phyloP scores from a whole-genome alignment of 2,113 vertebrate genomes.

The Scomber colias region DNA sequence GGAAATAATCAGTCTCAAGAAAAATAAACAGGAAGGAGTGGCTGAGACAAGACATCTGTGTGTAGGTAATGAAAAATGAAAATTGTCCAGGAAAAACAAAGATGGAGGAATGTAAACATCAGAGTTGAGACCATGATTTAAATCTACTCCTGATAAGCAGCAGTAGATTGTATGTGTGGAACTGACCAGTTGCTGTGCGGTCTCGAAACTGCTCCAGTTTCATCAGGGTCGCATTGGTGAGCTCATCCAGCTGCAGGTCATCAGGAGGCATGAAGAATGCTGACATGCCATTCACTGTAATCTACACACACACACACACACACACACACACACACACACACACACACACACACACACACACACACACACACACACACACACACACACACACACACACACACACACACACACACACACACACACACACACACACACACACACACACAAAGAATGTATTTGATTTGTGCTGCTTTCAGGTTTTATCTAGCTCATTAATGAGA shows the following conservation, averaged over 20 bases:
- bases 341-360: not conserved
- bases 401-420: not conserved
- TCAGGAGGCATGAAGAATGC: constrained; percentile 94
- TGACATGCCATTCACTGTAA: constrained; percentile 93
- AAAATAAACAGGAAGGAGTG: constrained; percentile 44
- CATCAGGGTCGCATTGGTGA: constrained; percentile 94
- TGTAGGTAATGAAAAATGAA: not conserved
- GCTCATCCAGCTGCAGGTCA: constrained; percentile 91
- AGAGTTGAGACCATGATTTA: constrained; percentile 8
- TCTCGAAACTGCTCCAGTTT: constrained; percentile 98
- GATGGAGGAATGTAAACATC: constrained; percentile 21
- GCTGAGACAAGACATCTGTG: not conserved
- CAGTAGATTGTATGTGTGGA: not conserved
- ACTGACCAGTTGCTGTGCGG: constrained; percentile 94
- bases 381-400: constrained; percentile 38
- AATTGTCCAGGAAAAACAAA: not conserved
- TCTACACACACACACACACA: constrained; percentile 78
- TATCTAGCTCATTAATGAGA: not conserved
- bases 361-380: constrained; percentile 11
- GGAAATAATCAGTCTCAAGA: constrained; percentile 41
- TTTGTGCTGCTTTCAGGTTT: not conserved
- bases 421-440: not conserved
- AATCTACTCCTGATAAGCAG: not conserved
- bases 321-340: not conserved
- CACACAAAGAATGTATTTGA: not conserved